These are phyloP conservation scores for Brachymystax lenok DNA, from an alignment of 2,797 vertebrate genomes.

Conservation along the genomic window DNA sequence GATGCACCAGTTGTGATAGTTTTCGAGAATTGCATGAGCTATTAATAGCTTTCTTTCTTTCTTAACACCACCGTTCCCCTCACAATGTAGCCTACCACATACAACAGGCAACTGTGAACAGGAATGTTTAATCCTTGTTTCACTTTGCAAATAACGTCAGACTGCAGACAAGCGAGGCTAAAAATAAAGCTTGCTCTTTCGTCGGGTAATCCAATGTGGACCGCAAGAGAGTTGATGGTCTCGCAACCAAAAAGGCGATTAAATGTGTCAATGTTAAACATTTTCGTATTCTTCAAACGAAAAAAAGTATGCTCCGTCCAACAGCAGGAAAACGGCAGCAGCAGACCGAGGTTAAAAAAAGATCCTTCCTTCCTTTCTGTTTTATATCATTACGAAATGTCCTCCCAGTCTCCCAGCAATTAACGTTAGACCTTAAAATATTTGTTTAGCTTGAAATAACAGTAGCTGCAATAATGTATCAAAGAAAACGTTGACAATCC, in stretches of 20 bases:
- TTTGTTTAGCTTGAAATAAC: constrained; percentile 41
- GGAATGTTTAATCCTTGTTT: constrained; percentile 75
- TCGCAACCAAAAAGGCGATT: constrained; percentile 34
- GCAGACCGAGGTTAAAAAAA: constrained; percentile 47
- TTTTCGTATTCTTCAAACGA: constrained; percentile 48
- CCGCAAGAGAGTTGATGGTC: constrained; percentile 42
- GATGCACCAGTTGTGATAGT: constrained; percentile 80
- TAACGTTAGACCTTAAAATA: constrained; percentile 27
- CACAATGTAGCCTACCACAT: constrained; percentile 62
- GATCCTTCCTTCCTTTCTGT: constrained; percentile 77
- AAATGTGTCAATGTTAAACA: constrained; percentile 47
- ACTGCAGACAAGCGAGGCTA: constrained; percentile 22
- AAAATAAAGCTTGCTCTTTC: constrained; percentile 48
- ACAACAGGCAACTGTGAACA: constrained; percentile 54
- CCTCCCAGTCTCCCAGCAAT: constrained; percentile 50
- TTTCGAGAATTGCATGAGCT: constrained; percentile 77
- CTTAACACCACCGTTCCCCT: constrained; percentile 70
- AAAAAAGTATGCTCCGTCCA: constrained; percentile 61
- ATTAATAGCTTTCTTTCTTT: constrained; percentile 79
- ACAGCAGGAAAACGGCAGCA: constrained; percentile 69
- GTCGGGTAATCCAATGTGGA: constrained; percentile 41
- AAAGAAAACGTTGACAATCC: constrained; percentile 30
- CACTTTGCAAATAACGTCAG: constrained; percentile 63
- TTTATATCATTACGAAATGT: constrained; percentile 78
- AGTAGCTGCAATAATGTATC: constrained; percentile 38